Evolutionary conservation across 2,888 invertebrate species (phyloP), one percentile per base, ranked within the genome.

Genomic region (Cerastoderma edule): DNA sequence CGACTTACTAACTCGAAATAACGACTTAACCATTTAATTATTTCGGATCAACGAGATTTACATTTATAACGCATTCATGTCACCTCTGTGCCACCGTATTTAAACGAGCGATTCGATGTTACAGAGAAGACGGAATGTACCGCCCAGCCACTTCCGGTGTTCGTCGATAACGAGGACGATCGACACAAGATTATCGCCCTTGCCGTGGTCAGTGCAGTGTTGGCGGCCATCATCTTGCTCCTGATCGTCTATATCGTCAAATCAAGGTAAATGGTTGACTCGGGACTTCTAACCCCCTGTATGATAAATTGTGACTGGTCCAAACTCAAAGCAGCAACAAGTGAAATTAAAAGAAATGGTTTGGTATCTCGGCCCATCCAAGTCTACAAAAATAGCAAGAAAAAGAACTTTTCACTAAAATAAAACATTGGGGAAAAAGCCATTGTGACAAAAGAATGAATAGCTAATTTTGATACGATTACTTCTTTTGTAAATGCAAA

Each of bases 181-280:
- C 75, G 74, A 27, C 69, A 69, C 22, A 73, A 75, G 24, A 69
- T 83, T 35, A 72, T 83, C 33, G 80, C 82, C 22, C 72, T 87
- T 6, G 85, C 84, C 27, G 83, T 85, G 13, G 79, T 83, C 8
- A 82, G 82, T 57, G 85, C 82, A 33, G 74, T 87, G 10, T 54
- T 86, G 13, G 83, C 78, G 1, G 75, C 84, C 3, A 54, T 85
- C 6, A 46, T 83, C n/a, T 19, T 86, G 2, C 46, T 82, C 5
- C 70, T 81, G n/a, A 44, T 78, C 5, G 32, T 82, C 27, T 78
- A 78, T 66, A 78, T 81, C n/a, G 69, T 79, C 50, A 78, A 72
- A 71, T 28, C 75, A 27, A 84, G 72, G 85, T 85, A 80, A 30
- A 33, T 44, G 19, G 10, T 50, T 22, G 27, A 22, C 3, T 10